Percentiles rank a stretch among this genome's conserved stretches.
These are phyloP conservation scores for Drosophila trapezifrons DNA, from an alignment of 1,140 invertebrate species.

Conservation along the genomic window DNA sequence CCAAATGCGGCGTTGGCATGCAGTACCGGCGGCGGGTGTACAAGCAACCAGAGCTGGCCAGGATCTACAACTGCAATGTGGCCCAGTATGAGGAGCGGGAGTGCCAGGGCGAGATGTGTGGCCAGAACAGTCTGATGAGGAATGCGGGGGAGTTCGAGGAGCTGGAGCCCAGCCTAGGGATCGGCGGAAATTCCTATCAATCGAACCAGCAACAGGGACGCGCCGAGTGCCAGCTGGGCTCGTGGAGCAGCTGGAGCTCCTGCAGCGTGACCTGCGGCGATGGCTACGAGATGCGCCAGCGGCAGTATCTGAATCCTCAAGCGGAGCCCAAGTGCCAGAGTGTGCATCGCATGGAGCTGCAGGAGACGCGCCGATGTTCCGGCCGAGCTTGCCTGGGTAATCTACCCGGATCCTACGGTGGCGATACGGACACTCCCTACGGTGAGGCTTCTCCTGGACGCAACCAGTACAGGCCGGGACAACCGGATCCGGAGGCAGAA, in stretches of 20 bases:
- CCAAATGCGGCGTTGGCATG: constrained; percentile 90
- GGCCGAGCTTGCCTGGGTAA: constrained; percentile 56
- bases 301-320: constrained; percentile 60
- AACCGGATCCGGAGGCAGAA: constrained; percentile 22
- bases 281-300: constrained; percentile 56
- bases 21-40: constrained; percentile 88
- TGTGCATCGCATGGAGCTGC: constrained; percentile 50
- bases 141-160: constrained; percentile 32
- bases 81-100: constrained; percentile 62
- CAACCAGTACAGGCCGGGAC: constrained; percentile 1
- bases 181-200: constrained; percentile 10
- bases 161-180: constrained; percentile 14
- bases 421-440: constrained; percentile 23
- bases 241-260: constrained; percentile 90
- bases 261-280: constrained; percentile 89
- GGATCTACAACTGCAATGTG: constrained; percentile 80
- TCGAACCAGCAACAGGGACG: constrained; percentile 16
- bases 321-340: constrained; percentile 57
- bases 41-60: constrained; percentile 85
- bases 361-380: constrained; percentile 45
- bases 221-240: constrained; percentile 87
- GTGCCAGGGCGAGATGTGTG: constrained; percentile 66
- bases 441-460: constrained; percentile 6
- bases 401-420: constrained; percentile 25
- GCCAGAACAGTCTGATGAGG: constrained; percentile 26